A percentile compares a stretch with the other conserved stretches of the same genome.
Conservation (phyloP, 1,140 invertebrate genomes). For the Metopolophium dirhodum region DNA sequence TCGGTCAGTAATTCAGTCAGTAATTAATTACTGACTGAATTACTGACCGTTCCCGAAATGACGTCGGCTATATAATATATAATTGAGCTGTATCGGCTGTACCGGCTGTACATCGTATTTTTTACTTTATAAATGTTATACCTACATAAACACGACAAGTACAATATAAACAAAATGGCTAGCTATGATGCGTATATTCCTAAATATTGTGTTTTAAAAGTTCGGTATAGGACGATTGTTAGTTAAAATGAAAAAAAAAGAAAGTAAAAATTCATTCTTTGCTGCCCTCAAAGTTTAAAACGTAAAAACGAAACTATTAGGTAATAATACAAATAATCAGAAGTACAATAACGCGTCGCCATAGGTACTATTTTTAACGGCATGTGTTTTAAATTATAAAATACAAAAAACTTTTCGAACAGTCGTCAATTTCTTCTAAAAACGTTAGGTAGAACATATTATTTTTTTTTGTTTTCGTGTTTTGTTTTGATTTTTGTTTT, state of each 20-base stretch:
- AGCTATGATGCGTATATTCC: background rate
- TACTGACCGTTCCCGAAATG: background rate
- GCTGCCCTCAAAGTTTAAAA: background rate
- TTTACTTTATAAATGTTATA: background rate
- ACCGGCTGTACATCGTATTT: background rate
- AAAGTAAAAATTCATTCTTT: background rate
- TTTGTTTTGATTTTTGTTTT: background rate
- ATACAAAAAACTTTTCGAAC: background rate
- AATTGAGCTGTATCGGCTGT: background rate
- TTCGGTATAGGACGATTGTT: background rate
- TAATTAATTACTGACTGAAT: background rate
- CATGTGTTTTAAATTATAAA: background rate
- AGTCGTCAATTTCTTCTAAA: conserved; percentile 1
- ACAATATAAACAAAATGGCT: background rate
- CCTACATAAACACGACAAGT: background rate
- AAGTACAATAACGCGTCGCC: background rate
- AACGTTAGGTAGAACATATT: background rate
- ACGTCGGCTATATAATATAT: background rate
- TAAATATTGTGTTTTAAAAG: background rate
- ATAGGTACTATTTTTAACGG: background rate
- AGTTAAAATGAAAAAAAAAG: background rate
- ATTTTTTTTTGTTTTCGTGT: background rate
- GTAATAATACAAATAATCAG: background rate
- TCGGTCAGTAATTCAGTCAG: too few relatives aligned
- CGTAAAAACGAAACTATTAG: background rate